Base-by-base conservation (phyloP, 2,888 invertebrate species). In the Cerceris ruficornis region DNA sequence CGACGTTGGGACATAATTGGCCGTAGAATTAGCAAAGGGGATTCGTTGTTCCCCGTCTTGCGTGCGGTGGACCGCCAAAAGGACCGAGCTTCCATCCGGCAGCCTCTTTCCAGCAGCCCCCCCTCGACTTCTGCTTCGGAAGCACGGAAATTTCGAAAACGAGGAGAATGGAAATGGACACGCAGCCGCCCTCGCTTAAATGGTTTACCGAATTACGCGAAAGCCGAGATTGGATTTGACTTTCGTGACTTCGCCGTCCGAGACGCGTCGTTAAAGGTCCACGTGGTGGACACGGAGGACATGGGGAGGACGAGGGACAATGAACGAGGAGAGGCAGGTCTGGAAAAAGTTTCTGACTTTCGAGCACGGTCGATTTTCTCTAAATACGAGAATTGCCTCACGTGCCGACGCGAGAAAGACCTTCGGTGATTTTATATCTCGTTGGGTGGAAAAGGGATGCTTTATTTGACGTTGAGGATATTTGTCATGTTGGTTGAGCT, bases 11-110 rank as follows among this genome's bases (percentile, higher is more conserved):
- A 88, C 86, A 87, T 89, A 89, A 89, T 89, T 90, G 89, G 86
- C 85, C 85, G 86, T 88, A 83, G 88, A 90, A 89, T 90, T 89
- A 89, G 87, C 87, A 86, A 88, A 87, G 86, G 88, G 89, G 83
- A 80, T 82, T 81, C 80, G 68, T 79, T 62, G 80, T 73, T 83
- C 81, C 77, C 74, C 79, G 80, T 85, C 88, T 87, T 85, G 86
- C 88, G 85, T 88, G 88, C 81, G 85, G 87, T 85, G 85, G 84
- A 86, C 86, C 86, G 54, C 84, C 81, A 73, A 83, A 69, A 85
- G 81, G 79, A 79, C 73, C 69, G 69, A 69, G 28, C 69, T 46
- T 62, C 61, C 43, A 54, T 6, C 39, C 46, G 42, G 58, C 46
- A 67, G 17, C 52, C 54, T 61, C 61, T 39, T 43, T 41, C 28